Conservation (phyloP, 2,888 invertebrate species). For the Drosophila acutilabella region DNA sequence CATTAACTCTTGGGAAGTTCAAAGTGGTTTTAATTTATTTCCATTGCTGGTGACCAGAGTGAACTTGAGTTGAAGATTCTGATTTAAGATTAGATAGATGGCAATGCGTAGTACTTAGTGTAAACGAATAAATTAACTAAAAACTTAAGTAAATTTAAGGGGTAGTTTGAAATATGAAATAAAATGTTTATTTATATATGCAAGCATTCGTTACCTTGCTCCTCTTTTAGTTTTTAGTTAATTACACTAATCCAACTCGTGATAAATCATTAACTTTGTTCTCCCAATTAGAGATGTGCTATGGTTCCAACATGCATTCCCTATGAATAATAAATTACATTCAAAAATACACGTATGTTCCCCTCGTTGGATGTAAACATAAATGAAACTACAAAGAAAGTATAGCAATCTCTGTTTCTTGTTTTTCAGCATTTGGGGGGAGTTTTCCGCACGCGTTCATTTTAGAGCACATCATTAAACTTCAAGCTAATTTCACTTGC, state of each 20-base stretch:
- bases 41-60: constrained; percentile 5
- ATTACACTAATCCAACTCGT: background rate
- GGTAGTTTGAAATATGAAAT: background rate
- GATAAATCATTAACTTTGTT: constrained; percentile 20
- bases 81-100: constrained; percentile 20
- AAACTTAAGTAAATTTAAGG: background rate
- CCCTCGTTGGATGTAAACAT: constrained; percentile 12
- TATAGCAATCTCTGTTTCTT: background rate
- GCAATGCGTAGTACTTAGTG: background rate
- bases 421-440: background rate
- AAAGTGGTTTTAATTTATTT: constrained; percentile 31
- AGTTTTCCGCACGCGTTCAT: constrained; percentile 48
- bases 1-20: constrained; percentile 22
- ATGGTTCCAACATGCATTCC: constrained; percentile 24
- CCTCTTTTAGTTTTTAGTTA: background rate
- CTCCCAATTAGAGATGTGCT: constrained; percentile 25
- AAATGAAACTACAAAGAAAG: constrained; percentile 53
- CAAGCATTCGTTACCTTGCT: background rate
- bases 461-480: constrained; percentile 66
- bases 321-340: constrained; percentile 36
- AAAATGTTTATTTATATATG: background rate
- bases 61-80: constrained; percentile 19
- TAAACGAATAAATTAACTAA: background rate
- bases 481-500: constrained; percentile 74
- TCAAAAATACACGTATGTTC: constrained; percentile 19